Base-by-base conservation (phyloP, 2,797 vertebrate species). In the Alcedo atthis region DNA sequence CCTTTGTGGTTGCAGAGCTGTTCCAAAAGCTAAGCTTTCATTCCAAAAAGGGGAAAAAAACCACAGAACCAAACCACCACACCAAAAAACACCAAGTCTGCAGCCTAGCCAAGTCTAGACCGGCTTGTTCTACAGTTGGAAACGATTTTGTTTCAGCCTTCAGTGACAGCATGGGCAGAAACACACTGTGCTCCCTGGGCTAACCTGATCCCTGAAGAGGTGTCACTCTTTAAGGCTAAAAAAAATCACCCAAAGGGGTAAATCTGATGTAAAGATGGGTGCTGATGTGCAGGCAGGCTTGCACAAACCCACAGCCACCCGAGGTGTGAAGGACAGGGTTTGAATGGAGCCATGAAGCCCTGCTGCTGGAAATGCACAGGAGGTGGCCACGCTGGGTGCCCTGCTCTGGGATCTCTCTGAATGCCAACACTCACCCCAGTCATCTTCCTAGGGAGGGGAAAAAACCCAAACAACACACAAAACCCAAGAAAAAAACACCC, bases 1-100 rank as follows among this genome's bases (percentile, higher is more conserved):
- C 96, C 91, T 93, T 86, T 93, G 91, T 64, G 91, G 92, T 69
- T 87, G 55, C 76, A 78, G 66, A 67, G 63, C 78, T 57, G 16
- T 26, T 86, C 83, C 87, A 89, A 90, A 95, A 91, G 54, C 64
- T 59, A 81, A 85, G 64, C 49, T 84, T 90, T 64, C 68, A 43
- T 71, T 95, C 87, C 87, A 92, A 54, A 81, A 77, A 9, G 26
- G 45, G 25, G 19, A 4, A 49, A 15, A 4, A 35, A 15, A 30
- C 9, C 49, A 17, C 49, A 37, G 21, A 62, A 7, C 10, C 21
- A 26, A 15, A 33, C 17, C 32, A 28, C 51, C 33, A 82, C 49
- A 26, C 15, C 13, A 6, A 22, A 64, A 75, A 26, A 8, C 33
- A 30, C 57, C 37, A 82, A 89, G 30, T 42, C 33, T 81, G 67